These are phyloP conservation scores for Oncorhynchus clarkii DNA, from an alignment of 2,113 vertebrate species.

Conservation along the genomic window DNA sequence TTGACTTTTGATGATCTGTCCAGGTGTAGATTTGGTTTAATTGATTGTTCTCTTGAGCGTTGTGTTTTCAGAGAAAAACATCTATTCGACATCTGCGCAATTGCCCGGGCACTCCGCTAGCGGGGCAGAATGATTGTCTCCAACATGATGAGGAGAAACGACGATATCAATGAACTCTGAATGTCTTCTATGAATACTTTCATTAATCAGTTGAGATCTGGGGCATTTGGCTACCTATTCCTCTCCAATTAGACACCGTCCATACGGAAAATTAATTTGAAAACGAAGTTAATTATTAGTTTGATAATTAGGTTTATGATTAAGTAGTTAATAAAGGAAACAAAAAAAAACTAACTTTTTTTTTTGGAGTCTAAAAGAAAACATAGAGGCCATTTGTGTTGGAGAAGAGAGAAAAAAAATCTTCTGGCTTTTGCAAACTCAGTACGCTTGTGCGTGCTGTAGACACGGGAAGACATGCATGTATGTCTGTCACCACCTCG, in stretches of 20 bases:
- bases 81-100: too few relatives aligned
- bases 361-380: slow-evolving; percentile 33
- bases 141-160: slow-evolving; percentile 20
- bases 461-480: background rate
- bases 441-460: background rate
- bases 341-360: slow-evolving; percentile 30
- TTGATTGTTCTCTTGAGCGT: too few relatives aligned
- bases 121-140: too few relatives aligned
- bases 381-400: slow-evolving; percentile 8
- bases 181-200: slow-evolving; percentile 65
- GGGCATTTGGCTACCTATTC: slow-evolving; percentile 59
- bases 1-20: too few relatives aligned
- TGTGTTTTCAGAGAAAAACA: too few relatives aligned
- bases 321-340: slow-evolving; percentile 74
- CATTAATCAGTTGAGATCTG: slow-evolving; percentile 46
- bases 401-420: too few relatives aligned
- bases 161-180: slow-evolving; percentile 40
- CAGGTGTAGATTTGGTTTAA: too few relatives aligned
- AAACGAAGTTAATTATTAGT: slow-evolving; percentile 71
- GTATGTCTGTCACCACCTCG: background rate
- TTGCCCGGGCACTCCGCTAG: too few relatives aligned
- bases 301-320: slow-evolving; percentile 75
- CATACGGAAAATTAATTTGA: slow-evolving; percentile 64
- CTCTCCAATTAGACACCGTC: slow-evolving; percentile 36
- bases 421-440: background rate